phyloP scores from a whole-genome alignment of 2,888 invertebrate species.

The Ferdinandea cuprea region DNA sequence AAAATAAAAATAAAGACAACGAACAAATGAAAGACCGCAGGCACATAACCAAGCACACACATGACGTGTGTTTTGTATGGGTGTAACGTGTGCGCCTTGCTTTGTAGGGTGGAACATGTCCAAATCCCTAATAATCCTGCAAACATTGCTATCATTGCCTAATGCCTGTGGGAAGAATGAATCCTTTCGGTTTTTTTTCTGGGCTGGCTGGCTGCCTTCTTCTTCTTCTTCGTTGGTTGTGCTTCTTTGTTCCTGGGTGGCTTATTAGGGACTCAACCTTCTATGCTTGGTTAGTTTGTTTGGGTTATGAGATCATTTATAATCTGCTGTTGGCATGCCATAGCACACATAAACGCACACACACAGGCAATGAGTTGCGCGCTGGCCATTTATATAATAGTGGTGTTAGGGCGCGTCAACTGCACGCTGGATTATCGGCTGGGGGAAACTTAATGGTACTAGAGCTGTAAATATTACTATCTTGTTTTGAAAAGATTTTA shows the following conservation, averaged over 20 bases:
- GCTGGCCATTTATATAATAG: background rate
- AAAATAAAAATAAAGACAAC: slow-evolving; percentile 5
- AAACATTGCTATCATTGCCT: slow-evolving; percentile 72
- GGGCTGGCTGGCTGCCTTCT: too few relatives aligned
- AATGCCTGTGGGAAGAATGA: slow-evolving; percentile 75
- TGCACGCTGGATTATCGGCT: slow-evolving; percentile 51
- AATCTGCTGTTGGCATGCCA: slow-evolving; percentile 73
- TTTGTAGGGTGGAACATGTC: slow-evolving; percentile 64
- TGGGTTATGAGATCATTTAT: slow-evolving; percentile 73
- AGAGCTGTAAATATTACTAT: slow-evolving; percentile 15
- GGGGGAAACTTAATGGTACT: slow-evolving; percentile 53
- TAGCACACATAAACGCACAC: too few relatives aligned
- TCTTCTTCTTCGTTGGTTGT: slow-evolving; percentile 15
- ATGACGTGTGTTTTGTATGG: slow-evolving; percentile 31
- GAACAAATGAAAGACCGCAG: slow-evolving; percentile 36
- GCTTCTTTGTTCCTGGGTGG: slow-evolving; percentile 66
- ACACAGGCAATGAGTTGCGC: background rate
- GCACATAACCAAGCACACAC: slow-evolving; percentile 24
- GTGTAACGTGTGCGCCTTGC: slow-evolving; percentile 36
- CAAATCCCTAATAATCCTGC: slow-evolving; percentile 75
- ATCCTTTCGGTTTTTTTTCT: slow-evolving; percentile 57
- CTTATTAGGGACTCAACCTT: slow-evolving; percentile 71
- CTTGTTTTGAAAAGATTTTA: slow-evolving; percentile 30
- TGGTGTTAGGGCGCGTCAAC: slow-evolving; percentile 56
- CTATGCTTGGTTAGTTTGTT: slow-evolving; percentile 71